These are phyloP conservation scores for Leptinotarsa rubiginosa DNA, from an alignment of 2,888 invertebrate genomes.

Conservation along the genomic window DNA sequence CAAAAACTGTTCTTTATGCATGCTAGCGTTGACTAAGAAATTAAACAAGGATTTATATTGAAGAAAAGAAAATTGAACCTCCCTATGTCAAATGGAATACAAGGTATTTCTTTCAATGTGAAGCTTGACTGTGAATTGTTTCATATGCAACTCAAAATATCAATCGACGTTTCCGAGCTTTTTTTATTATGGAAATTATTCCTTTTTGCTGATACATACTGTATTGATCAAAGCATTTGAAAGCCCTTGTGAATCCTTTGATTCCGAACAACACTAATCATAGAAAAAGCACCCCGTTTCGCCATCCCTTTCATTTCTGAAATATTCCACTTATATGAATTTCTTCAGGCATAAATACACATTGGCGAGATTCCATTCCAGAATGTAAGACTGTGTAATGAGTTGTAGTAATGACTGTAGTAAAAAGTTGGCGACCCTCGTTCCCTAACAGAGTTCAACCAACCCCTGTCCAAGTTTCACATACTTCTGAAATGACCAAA, in stretches of 20 bases:
- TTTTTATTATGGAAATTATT: too few relatives aligned
- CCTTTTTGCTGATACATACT: too few relatives aligned
- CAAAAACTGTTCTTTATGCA: too few relatives aligned
- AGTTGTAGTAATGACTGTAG: slow-evolving; percentile 45
- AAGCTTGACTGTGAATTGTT: too few relatives aligned
- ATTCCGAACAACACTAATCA: neutral
- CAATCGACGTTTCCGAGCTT: too few relatives aligned
- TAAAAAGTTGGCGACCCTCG: slow-evolving; percentile 45
- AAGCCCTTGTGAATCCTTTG: neutral
- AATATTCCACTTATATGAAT: slow-evolving; percentile 23
- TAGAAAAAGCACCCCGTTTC: neutral
- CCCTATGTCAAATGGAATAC: too few relatives aligned
- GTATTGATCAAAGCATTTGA: too few relatives aligned
- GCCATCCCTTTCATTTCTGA: slow-evolving; percentile 26
- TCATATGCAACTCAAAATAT: too few relatives aligned
- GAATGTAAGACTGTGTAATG: slow-evolving; percentile 42
- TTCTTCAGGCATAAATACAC: slow-evolving; percentile 19
- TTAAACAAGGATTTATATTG: too few relatives aligned
- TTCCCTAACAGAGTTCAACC: slow-evolving; percentile 37
- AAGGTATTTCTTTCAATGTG: too few relatives aligned
- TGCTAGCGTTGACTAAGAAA: too few relatives aligned
- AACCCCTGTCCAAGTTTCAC: slow-evolving; percentile 48
- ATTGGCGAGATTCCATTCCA: slow-evolving; percentile 18
- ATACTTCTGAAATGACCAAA: slow-evolving; percentile 42
- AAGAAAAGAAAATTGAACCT: too few relatives aligned